These are phyloP conservation scores for Poicephalus meyeri DNA, from an alignment of 2,113 vertebrate genomes.

Conservation along the genomic window DNA sequence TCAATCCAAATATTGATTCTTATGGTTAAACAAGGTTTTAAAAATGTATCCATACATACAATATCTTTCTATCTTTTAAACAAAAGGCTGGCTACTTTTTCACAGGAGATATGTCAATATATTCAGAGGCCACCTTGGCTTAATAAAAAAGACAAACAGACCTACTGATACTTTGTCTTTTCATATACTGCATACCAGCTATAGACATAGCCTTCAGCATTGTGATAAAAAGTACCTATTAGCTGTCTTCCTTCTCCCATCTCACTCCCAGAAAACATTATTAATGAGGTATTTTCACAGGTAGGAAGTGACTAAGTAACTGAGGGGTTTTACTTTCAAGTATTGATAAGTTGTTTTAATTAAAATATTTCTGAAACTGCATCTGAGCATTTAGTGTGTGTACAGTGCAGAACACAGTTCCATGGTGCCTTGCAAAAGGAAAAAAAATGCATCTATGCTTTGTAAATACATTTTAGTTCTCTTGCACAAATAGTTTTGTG, in stretches of 20 bases:
- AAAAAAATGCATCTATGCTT: neutral
- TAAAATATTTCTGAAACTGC: neutral
- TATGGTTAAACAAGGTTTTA: neutral
- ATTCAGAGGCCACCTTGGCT: neutral
- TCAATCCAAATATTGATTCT: neutral
- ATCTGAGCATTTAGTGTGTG: neutral
- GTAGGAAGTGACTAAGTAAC: neutral
- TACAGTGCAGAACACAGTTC: neutral
- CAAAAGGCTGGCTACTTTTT: neutral
- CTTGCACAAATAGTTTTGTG: neutral
- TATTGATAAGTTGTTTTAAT: neutral
- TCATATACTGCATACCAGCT: neutral
- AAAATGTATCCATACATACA: neutral
- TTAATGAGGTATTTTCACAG: neutral
- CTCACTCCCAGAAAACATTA: neutral
- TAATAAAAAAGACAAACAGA: neutral
- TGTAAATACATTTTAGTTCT: neutral
- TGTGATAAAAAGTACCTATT: fast-evolving
- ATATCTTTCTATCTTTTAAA: neutral
- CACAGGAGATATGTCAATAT: neutral
- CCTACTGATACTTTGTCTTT: neutral
- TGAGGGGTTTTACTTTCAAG: neutral
- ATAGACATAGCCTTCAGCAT: neutral
- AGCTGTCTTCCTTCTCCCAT: neutral
- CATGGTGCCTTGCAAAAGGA: neutral